phyloP scores from a whole-genome alignment of 2,797 vertebrate species.

The Parotocinclus haroldoi region DNA sequence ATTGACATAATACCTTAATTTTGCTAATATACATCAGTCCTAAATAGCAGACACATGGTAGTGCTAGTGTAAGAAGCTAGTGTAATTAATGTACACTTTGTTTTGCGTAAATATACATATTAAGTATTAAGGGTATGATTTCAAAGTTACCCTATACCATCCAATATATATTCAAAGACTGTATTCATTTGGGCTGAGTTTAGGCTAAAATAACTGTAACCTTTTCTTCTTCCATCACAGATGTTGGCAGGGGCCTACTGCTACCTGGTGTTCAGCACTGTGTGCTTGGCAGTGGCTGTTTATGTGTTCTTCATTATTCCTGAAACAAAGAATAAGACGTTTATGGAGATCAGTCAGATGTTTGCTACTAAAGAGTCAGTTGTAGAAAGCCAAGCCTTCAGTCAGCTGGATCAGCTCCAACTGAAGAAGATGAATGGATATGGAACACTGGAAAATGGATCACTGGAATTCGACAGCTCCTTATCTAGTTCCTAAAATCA shows the following conservation, averaged over 20 bases:
- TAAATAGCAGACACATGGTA: no score
- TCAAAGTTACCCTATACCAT: no score
- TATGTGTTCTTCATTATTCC: constrained; percentile 81
- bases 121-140: no score
- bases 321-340: constrained; percentile 89
- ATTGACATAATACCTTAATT: no score
- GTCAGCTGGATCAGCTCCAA: constrained; percentile 66
- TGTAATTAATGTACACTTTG: no score
- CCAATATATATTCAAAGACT: background rate
- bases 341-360: constrained; percentile 85
- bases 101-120: no score
- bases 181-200: background rate
- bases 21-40: no score
- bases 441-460: constrained; percentile 73
- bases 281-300: constrained; percentile 77
- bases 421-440: constrained; percentile 79
- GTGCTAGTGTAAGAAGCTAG: no score
- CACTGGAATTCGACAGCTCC: constrained; percentile 73
- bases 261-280: constrained; percentile 80
- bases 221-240: constrained; percentile 57
- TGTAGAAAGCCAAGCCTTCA: constrained; percentile 62
- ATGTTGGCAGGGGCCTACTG: constrained; percentile 82
- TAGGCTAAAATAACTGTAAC: constrained; percentile 13
- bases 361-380: constrained; percentile 67
- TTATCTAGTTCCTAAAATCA: constrained; percentile 59